Conservation (phyloP, 2,797 vertebrate species). For the Lutjanus argentimaculatus region DNA sequence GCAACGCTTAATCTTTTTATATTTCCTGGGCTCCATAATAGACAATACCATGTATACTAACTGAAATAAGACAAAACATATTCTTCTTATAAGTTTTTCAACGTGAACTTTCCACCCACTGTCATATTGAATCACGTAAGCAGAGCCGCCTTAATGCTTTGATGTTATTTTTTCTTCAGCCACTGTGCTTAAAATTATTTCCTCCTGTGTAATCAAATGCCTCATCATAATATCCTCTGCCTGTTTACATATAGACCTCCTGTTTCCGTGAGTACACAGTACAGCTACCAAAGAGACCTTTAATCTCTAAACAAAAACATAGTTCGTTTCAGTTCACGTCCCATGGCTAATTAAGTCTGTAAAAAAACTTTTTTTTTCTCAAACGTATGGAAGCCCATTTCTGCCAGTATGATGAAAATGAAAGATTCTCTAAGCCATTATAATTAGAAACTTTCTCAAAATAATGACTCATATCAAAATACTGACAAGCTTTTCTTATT, state of each 20-base stretch:
- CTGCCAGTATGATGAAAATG: no score
- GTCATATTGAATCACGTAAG: not conserved
- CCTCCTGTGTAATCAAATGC: conserved; percentile 69
- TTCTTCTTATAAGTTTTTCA: conserved; percentile 14
- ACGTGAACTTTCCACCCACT: conserved; percentile 22
- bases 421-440: no score
- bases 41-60: conserved; percentile 16
- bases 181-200: conserved; percentile 58
- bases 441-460: no score
- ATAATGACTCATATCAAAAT: no score
- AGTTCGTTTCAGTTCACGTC: conserved; percentile 10
- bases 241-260: conserved; percentile 74
- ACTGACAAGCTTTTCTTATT: no score
- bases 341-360: conserved; percentile 24
- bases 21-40: conserved; percentile 27
- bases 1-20: conserved; percentile 40
- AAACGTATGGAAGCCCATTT: not conserved
- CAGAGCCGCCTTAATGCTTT: conserved; percentile 32
- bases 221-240: conserved; percentile 73
- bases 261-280: conserved; percentile 52
- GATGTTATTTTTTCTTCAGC: conserved; percentile 49
- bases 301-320: conserved; percentile 57
- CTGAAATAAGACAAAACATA: conserved; percentile 16
- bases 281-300: conserved; percentile 29
- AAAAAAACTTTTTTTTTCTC: not conserved